Percentiles rank a stretch among this genome's conserved stretches.
phyloP scores from a whole-genome alignment of 2,888 invertebrate genomes.

The Lomographa bimaculata region DNA sequence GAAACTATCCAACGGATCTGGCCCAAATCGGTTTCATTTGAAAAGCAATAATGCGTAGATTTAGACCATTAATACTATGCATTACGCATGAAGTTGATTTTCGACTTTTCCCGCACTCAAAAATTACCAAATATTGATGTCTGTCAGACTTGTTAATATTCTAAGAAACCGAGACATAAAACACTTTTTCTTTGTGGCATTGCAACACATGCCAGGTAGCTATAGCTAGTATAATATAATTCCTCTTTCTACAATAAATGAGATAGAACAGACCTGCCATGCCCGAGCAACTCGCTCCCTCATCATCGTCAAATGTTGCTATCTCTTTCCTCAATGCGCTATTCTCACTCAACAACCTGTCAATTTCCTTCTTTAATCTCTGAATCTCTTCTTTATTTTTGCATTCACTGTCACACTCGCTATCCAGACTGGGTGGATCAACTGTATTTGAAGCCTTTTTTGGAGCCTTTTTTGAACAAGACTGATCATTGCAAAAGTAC shows the following conservation, averaged over 20 bases:
- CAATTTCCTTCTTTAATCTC: conserved; percentile 48
- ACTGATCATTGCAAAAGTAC: conserved; percentile 39
- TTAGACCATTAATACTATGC: too few species aligned
- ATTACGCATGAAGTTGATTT: too few species aligned
- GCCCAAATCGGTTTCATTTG: too few species aligned
- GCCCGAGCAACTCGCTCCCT: conserved; percentile 40
- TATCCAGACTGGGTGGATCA: conserved; percentile 14
- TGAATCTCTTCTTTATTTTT: conserved; percentile 39
- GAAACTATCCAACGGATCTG: too few species aligned
- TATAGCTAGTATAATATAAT: too few species aligned
- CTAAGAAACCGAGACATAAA: too few species aligned
- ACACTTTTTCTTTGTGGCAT: too few species aligned
- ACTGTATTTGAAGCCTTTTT: conserved; percentile 24
- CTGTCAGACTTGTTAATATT: too few species aligned
- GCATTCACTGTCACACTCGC: conserved; percentile 14
- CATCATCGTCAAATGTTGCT: conserved; percentile 40
- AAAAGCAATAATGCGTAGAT: too few species aligned
- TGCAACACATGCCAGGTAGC: too few species aligned
- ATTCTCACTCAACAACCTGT: conserved; percentile 56
- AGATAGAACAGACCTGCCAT: conserved; percentile 16
- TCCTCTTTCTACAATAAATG: background rate
- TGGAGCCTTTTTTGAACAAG: conserved; percentile 36
- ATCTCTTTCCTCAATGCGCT: conserved; percentile 55
- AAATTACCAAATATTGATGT: too few species aligned
- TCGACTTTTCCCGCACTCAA: too few species aligned